Evolutionary conservation across 2,113 vertebrate genomes (phyloP), one percentile per base, ranked within the genome.

Genomic region (Herpetotheres cachinnans): DNA sequence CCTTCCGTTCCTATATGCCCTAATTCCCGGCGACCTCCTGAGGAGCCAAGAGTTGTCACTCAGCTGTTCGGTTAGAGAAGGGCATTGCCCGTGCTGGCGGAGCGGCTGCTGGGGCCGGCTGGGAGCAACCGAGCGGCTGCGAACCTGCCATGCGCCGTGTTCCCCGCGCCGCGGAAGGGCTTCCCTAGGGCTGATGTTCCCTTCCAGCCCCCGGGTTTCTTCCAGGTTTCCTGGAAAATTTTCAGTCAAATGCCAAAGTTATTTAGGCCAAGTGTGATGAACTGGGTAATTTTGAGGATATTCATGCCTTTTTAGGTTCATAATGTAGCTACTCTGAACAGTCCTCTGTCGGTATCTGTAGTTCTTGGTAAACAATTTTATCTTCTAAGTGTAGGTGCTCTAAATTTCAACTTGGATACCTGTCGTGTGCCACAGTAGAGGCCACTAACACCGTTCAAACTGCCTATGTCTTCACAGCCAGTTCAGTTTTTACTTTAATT

Each of bases 101-200:
- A 42, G 42, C 42, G 42, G 42, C 42, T 42, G 42, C 42, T n/a
- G n/a, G n/a, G n/a, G n/a, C n/a, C n/a, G n/a, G n/a, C n/a, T n/a
- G n/a, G n/a, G n/a, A n/a, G n/a, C n/a, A n/a, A n/a, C n/a, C n/a
- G n/a, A n/a, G n/a, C n/a, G n/a, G 7, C 46, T 1, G 1, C 46
- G 61, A 38, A 7, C 27, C 50, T 52, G 50, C 26, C 1, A 0
- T 22, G 4, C 0, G 0, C 14, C 3, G 40, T n/a, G 17, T 2
- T 67, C 44, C 56, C 25, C 30, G 42, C 36, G 11, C 71, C 5
- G 2, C 0, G 7, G 34, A 54, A 61, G 7, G 24, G 8, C 16
- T 69, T 40, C 13, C n/a, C 7, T 0, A 4, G 34, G 10, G 13
- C 0, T 11, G 26, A 26, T 5, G 30, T 4, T 93, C 32, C 38